Evolutionary conservation across 2,888 invertebrate species (phyloP).

Genomic region (Idaea aversata): DNA sequence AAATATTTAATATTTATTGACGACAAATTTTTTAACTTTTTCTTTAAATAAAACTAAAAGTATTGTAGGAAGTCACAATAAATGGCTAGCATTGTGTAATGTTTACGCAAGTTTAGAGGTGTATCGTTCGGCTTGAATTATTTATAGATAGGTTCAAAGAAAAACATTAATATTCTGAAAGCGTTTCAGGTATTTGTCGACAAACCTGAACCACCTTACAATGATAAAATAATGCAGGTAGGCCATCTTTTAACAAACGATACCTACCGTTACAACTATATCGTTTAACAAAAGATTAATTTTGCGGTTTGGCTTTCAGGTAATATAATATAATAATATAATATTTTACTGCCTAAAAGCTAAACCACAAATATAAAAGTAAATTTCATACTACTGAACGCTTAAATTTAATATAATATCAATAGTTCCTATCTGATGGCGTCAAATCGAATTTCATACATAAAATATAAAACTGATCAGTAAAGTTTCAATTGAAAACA

Average conservation of each 20-base stretch:
- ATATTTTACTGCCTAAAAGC: background rate
- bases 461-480: slow-evolving; percentile 8
- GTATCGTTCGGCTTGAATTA: background rate
- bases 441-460: slow-evolving; percentile 2
- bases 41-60: background rate
- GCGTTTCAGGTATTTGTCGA: background rate
- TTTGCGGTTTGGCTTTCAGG: too few species aligned
- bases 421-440: background rate
- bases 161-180: background rate
- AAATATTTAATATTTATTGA: background rate
- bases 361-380: background rate
- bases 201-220: background rate
- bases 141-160: background rate
- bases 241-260: background rate
- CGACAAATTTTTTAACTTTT: background rate
- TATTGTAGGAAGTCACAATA: background rate
- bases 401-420: background rate
- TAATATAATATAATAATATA: too few species aligned
- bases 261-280: too few species aligned
- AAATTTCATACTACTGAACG: background rate
- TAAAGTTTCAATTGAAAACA: slow-evolving; percentile 4
- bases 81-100: background rate
- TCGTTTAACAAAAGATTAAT: too few species aligned
- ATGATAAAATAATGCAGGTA: background rate
- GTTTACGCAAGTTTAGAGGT: background rate